Base-by-base conservation (phyloP, 2,888 invertebrate species). In the Troilus luridus region DNA sequence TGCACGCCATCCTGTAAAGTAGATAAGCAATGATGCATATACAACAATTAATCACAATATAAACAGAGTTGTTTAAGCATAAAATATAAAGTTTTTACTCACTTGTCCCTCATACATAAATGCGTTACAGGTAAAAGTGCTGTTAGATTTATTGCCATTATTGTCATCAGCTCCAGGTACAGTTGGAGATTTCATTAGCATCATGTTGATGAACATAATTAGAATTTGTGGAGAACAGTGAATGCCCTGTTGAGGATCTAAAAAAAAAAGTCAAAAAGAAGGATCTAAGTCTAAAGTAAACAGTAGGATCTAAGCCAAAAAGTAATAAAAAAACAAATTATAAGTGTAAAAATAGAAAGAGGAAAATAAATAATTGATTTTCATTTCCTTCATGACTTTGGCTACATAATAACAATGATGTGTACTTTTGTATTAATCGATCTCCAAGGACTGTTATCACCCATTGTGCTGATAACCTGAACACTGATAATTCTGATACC, bases 151-250 rank as follows among this genome's bases (percentile, higher is more conserved):
- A 77, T 77, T 8, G 0, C 56, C n/a, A 11, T 10, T 21, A 14
- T 54, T 85, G 14, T 85, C 88, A 41, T 88, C 88, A 88, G 64
- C 64, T 58, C 64, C 88, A 88, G 64, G 88, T 62, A 64, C 88
- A 60, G 88, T 88, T n/a, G 91, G 91, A 54, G 94, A 27, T 41
- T 90, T 89, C 56, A 92, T 93, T 41, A 95, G 94, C 93, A 95
- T 95, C 96, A 96, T 96, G 93, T 95, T 95, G 93, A 96, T 96
- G 92, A 96, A 95, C 92, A 95, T 95, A 92, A 96, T 95, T 27
- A 96, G 94, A 60, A 96, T 94, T 89, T 95, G 95, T n/a, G 96
- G 96, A 8, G 96, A 96, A 93, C 94, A 95, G 88, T 93, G 93
- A 59, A 95, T 92, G 12, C 91, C 91, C 17, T 92, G 60, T 62